Base-by-base conservation (phyloP, 37 sponge, comb jelly and placozoan genomes). In the Chondrilla cf. caribensis region DNA sequence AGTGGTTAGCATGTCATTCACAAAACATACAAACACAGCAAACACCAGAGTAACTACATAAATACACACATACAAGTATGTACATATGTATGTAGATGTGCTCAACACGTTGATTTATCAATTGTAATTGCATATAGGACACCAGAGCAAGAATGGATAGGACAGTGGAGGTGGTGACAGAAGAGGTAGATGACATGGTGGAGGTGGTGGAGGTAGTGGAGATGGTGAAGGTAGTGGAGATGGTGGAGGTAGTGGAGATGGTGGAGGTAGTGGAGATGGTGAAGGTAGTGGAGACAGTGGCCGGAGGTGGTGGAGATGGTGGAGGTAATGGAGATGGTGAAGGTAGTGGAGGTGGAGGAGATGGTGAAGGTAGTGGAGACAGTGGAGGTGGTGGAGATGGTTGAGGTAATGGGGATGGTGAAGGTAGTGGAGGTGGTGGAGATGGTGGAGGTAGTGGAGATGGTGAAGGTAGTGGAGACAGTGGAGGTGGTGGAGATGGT, bases 31-130 rank as follows among this genome's bases (percentile, higher is more conserved):
- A 55, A 14, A 55, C 58, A 55, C 58, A 14, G n/a, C 81, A 59
- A 24, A 62, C 81, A 58, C 81, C 32, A 60, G n/a, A 60, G 9
- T 41, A 36, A 39, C 19, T 64, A 32, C 81, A 21, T 64, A 33
- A 39, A 32, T 64, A 28, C n/a, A n/a, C n/a, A n/a, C n/a, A n/a
- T n/a, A n/a, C n/a, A n/a, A n/a, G n/a, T n/a, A n/a, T n/a, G n/a
- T n/a, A n/a, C n/a, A n/a, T n/a, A n/a, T n/a, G n/a, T n/a, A n/a
- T n/a, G n/a, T n/a, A n/a, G n/a, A n/a, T n/a, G n/a, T n/a, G n/a
- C n/a, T n/a, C n/a, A n/a, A n/a, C n/a, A n/a, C n/a, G n/a, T n/a
- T n/a, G n/a, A n/a, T n/a, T n/a, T n/a, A n/a, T n/a, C n/a, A n/a
- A n/a, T n/a, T n/a, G n/a, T n/a, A n/a, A n/a, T n/a, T n/a, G n/a